Conservation (phyloP, 2,797 vertebrate species). For the Scarus forsteni region DNA sequence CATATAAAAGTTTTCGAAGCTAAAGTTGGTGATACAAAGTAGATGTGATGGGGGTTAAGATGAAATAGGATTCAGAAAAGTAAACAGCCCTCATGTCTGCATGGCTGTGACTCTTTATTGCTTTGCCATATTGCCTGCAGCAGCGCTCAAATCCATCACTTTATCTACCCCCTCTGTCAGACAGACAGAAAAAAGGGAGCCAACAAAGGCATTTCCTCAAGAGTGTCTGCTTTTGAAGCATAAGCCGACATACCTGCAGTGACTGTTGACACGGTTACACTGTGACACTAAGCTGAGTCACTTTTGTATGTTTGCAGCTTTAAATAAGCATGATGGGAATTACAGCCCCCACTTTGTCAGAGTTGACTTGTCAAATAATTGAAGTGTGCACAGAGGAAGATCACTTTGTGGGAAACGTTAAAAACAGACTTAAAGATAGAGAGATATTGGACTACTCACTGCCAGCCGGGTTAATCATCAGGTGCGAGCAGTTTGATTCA, state of each 20-base stretch:
- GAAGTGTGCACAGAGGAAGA: slow-evolving; percentile 11
- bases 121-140: slow-evolving; percentile 55
- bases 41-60: slow-evolving; percentile 13
- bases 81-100: slow-evolving; percentile 30
- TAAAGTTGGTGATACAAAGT: background rate
- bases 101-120: slow-evolving; percentile 41
- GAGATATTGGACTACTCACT: slow-evolving; percentile 54
- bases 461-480: slow-evolving; percentile 76
- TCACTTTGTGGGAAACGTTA: background rate
- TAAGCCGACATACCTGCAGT: slow-evolving; percentile 11
- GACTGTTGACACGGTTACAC: slow-evolving; percentile 47
- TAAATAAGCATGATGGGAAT: slow-evolving; percentile 7
- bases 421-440: slow-evolving; percentile 18
- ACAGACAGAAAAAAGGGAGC: slow-evolving; percentile 16
- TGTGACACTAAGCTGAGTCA: slow-evolving; percentile 21
- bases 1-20: background rate
- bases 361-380: slow-evolving; percentile 13
- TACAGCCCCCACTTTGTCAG: background rate
- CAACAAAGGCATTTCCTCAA: slow-evolving; percentile 56
- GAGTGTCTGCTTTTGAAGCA: slow-evolving; percentile 11
- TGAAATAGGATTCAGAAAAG: slow-evolving; percentile 8
- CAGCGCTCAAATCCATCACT: slow-evolving; percentile 52
- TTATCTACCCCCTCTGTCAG: slow-evolving; percentile 34
- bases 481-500: slow-evolving; percentile 77
- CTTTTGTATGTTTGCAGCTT: slow-evolving; percentile 21